phyloP scores from a whole-genome alignment of 2,113 vertebrate genomes.

The Dicerorhinus sumatrensis region DNA sequence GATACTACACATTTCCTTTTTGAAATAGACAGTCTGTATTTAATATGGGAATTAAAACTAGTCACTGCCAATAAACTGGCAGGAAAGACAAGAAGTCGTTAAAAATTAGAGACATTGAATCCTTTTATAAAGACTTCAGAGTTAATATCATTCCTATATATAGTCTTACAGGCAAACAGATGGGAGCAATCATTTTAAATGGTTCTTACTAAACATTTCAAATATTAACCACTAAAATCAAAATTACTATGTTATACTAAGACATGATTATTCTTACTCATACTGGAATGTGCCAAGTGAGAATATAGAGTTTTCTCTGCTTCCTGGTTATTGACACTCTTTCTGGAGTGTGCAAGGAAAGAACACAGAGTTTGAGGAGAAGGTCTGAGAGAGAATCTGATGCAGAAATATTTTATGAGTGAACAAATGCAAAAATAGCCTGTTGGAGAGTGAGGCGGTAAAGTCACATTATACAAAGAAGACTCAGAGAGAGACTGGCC shows the following conservation, averaged over 20 bases:
- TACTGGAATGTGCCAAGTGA: background rate
- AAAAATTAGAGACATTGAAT: constrained; percentile 26
- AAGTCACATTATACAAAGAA: background rate
- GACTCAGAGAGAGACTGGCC: background rate
- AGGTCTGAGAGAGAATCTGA: background rate
- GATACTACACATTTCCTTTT: background rate
- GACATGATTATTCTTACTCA: background rate
- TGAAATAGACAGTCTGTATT: background rate
- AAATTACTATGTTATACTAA: background rate
- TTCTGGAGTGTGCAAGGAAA: background rate
- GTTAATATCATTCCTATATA: background rate
- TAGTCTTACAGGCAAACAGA: background rate
- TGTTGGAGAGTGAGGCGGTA: fast-evolving
- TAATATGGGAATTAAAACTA: constrained; percentile 61
- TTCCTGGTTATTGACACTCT: background rate
- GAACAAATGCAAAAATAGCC: background rate
- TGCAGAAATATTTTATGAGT: background rate
- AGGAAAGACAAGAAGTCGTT: background rate
- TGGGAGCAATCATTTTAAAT: background rate
- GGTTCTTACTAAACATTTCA: background rate
- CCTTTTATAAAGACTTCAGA: background rate
- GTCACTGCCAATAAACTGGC: background rate
- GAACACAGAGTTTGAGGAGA: background rate
- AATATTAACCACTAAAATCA: background rate
- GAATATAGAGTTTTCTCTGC: background rate